These are phyloP conservation scores for Cancer borealis DNA, from an alignment of 2,888 invertebrate species.

Conservation along the genomic window DNA sequence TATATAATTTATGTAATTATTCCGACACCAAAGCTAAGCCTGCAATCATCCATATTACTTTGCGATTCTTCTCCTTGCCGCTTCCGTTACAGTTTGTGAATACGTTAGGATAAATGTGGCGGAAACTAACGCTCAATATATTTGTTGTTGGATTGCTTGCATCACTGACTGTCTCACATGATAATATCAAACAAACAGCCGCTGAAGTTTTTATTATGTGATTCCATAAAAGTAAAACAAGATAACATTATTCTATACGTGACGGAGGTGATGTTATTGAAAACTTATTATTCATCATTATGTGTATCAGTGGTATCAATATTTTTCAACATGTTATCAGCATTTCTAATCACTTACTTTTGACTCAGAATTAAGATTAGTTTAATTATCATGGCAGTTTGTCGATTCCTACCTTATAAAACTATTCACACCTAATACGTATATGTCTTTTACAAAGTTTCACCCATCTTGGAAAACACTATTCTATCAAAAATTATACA, in stretches of 20 bases:
- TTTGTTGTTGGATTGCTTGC: not conserved
- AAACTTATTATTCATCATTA: not conserved
- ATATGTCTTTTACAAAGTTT: not conserved
- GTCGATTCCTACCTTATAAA: not conserved
- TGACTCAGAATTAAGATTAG: not conserved
- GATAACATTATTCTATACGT: not conserved
- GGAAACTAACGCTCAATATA: too few relatives aligned
- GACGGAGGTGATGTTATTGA: too few relatives aligned
- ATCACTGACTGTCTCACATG: not conserved
- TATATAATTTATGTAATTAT: too few relatives aligned
- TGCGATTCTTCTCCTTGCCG: too few relatives aligned
- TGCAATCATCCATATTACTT: too few relatives aligned
- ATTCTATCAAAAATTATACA: too few relatives aligned
- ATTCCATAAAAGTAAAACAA: not conserved
- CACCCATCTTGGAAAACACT: too few relatives aligned
- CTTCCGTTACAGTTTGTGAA: too few relatives aligned
- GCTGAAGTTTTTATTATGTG: not conserved
- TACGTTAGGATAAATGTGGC: too few relatives aligned
- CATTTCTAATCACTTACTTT: not conserved
- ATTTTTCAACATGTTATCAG: too few relatives aligned
- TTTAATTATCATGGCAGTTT: not conserved
- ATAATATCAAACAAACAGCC: not conserved
- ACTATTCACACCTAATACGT: not conserved
- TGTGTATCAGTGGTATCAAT: not conserved
- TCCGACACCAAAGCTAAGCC: too few relatives aligned